Conservation (phyloP, 2,888 invertebrate species). For the Caenorhabditis becei region DNA sequence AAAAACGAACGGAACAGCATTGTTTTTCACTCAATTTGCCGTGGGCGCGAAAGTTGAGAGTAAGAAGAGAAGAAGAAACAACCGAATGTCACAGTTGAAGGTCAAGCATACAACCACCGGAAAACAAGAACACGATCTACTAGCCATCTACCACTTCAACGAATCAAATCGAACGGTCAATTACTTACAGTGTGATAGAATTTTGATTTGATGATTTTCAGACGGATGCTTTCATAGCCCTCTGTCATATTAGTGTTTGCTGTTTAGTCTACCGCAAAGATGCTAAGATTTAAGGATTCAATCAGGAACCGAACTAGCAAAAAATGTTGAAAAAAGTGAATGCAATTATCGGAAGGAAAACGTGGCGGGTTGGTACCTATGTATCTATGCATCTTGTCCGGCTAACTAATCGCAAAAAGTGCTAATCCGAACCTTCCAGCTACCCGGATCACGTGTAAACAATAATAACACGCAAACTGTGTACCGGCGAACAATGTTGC, state of each 20-base stretch:
- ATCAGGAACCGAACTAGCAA: too few relatives aligned
- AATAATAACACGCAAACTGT: slow-evolving; percentile 33
- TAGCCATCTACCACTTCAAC: not conserved
- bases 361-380: not conserved
- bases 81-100: slow-evolving; percentile 53
- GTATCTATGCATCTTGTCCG: too few relatives aligned
- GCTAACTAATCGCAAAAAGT: too few relatives aligned
- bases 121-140: slow-evolving; percentile 48
- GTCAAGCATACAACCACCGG: slow-evolving; percentile 55
- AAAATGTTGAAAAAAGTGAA: slow-evolving; percentile 8
- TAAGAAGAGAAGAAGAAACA: slow-evolving; percentile 28
- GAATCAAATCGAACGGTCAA: slow-evolving; percentile 9
- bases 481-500: slow-evolving; percentile 46
- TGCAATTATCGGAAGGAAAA: slow-evolving; percentile 38
- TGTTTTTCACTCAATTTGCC: slow-evolving; percentile 1
- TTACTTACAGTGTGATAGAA: slow-evolving; percentile 45
- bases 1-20: too few relatives aligned
- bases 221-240: slow-evolving; percentile 43
- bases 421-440: not conserved
- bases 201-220: slow-evolving; percentile 33
- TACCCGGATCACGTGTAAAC: slow-evolving; percentile 35
- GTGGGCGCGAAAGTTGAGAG: slow-evolving; percentile 36
- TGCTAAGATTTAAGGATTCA: slow-evolving; percentile 6
- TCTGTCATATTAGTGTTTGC: slow-evolving; percentile 2
- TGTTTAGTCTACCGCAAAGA: not conserved